Base-by-base conservation (phyloP, 2,113 vertebrate genomes). In the Mola mola region DNA sequence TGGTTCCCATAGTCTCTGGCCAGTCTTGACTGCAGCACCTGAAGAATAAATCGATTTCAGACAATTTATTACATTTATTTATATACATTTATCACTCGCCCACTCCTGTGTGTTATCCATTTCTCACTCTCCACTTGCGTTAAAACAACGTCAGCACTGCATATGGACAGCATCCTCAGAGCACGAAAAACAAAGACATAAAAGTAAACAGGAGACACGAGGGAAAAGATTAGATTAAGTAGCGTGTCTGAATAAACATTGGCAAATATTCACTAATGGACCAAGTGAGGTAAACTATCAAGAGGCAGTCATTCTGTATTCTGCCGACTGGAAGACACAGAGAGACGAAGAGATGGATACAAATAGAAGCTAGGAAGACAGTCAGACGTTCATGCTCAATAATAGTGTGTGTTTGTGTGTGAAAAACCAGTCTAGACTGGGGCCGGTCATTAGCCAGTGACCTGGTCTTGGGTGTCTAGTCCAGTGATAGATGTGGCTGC, bases 51-150 rank as follows among this genome's bases (percentile, higher is more conserved):
- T n/a, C n/a, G n/a, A n/a, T n/a, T n/a, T n/a, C n/a, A n/a, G n/a
- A n/a, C n/a, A n/a, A n/a, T n/a, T 78, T 80, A 84, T 82, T 79
- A 75, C 81, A 72, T 66, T 46, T 29, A 62, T 21, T 63, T 48
- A 70, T 81, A n/a, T 44, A 41, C 63, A 74, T 7, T 10, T 75
- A 58, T 24, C 37, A 34, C 34, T 61, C 42, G 13, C 47, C 55
- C 61, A 28, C 70, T 49, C 47, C 47, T 28, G 8, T 44, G 22
- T 43, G 24, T 60, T 68, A 64, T 66, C 20, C 16, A 8, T 40
- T 31, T 62, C 34, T 58, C 21, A 19, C n/a, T 61, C 42, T 40
- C 16, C 3, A 16, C 46, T 58, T 46, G 28, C 5, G 51, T 41
- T 52, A 2, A 58, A 1, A 28, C 13, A 0, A 40, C 13, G 13